Conservation (phyloP, 2,797 vertebrate genomes). For the Chelonia mydas region DNA sequence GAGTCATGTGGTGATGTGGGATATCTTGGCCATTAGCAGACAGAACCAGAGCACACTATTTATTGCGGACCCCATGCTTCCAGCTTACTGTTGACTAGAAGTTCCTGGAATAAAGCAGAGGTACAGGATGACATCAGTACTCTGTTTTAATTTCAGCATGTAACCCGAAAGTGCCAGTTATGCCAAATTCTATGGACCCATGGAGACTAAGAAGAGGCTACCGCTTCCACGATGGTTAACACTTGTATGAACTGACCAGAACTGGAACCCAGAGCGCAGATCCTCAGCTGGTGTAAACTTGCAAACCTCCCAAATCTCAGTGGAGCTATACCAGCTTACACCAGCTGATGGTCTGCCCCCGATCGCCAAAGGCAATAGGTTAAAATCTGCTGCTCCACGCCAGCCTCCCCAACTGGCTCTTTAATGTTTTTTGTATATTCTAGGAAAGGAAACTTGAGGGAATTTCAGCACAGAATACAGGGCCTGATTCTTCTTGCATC, state of each 20-base stretch:
- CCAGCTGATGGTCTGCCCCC: too few species aligned
- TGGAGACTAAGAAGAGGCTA: not conserved
- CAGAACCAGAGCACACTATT: not conserved
- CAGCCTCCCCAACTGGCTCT: too few species aligned
- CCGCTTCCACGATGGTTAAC: too few species aligned
- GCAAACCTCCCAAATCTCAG: too few species aligned
- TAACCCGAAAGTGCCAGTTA: not conserved
- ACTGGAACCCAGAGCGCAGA: too few species aligned
- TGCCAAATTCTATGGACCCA: not conserved
- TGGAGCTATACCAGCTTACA: too few species aligned
- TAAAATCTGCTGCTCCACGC: too few species aligned
- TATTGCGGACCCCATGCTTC: not conserved
- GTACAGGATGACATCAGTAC: not conserved
- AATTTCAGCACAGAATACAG: slow-evolving; percentile 22
- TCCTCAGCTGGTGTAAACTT: too few species aligned
- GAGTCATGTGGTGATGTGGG: not conserved
- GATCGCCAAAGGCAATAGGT: too few species aligned
- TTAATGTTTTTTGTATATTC: not conserved
- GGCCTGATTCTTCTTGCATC: slow-evolving; percentile 34
- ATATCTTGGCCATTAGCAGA: not conserved
- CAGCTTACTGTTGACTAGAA: not conserved
- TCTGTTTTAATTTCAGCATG: not conserved
- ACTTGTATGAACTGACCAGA: too few species aligned
- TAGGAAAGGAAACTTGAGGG: slow-evolving; percentile 36
- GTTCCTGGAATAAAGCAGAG: not conserved